Conservation (phyloP, 2,888 invertebrate genomes). For the Rhodophaea formosa region DNA sequence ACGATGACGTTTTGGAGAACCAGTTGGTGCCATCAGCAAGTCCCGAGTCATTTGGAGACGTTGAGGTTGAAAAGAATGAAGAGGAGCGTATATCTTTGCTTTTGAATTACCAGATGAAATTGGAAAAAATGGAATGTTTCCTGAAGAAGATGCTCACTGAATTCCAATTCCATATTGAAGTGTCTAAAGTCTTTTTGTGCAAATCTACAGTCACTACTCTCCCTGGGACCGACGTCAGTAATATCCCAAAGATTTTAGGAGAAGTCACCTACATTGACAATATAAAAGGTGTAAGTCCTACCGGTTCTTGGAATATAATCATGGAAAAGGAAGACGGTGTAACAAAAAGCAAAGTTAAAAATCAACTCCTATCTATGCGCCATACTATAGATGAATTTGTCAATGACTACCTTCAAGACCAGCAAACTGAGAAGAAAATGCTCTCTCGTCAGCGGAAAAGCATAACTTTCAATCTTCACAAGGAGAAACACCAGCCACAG, state of each 20-base stretch:
- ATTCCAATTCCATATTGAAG: slow-evolving; percentile 69
- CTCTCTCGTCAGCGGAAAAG: slow-evolving; percentile 27
- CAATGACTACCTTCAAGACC: slow-evolving; percentile 42
- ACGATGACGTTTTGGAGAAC: slow-evolving; percentile 26
- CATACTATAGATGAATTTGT: slow-evolving; percentile 55
- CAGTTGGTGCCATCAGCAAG: slow-evolving; percentile 46
- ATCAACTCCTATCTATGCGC: slow-evolving; percentile 57
- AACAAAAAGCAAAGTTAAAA: slow-evolving; percentile 54
- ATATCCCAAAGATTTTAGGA: slow-evolving; percentile 41
- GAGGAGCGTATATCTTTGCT: slow-evolving; percentile 56
- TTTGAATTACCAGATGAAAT: slow-evolving; percentile 54
- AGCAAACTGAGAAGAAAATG: slow-evolving; percentile 28
- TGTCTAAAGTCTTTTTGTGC: slow-evolving; percentile 62
- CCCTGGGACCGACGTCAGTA: slow-evolving; percentile 41
- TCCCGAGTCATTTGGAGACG: slow-evolving; percentile 65
- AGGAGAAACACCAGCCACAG: slow-evolving; percentile 32
- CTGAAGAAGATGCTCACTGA: slow-evolving; percentile 60
- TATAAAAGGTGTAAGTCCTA: slow-evolving; percentile 44
- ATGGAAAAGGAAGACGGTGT: slow-evolving; percentile 57
- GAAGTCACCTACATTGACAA: slow-evolving; percentile 44
- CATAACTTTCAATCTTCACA: slow-evolving; percentile 39
- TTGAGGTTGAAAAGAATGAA: slow-evolving; percentile 64
- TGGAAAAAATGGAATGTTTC: slow-evolving; percentile 58
- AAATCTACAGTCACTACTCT: slow-evolving; percentile 46
- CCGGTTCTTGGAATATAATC: slow-evolving; percentile 61